These are phyloP conservation scores for Bujurquina vittata DNA, from an alignment of 2,113 vertebrate genomes.

Conservation along the genomic window DNA sequence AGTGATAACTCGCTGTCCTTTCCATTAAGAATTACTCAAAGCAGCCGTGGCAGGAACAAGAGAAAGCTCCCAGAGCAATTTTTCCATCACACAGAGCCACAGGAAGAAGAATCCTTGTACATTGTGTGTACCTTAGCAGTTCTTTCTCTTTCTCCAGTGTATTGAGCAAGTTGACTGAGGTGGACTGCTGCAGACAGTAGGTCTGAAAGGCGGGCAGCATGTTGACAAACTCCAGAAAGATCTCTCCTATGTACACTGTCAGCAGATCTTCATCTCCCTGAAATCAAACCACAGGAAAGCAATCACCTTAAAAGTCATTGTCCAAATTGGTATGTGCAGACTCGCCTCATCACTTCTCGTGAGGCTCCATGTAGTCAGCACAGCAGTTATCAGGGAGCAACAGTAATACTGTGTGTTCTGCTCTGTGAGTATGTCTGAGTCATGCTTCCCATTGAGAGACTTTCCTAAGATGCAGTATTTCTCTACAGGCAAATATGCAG, in stretches of 20 bases:
- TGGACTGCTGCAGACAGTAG: slow-evolving; percentile 93
- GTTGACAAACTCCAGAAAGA: slow-evolving; percentile 93
- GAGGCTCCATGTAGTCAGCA: not conserved
- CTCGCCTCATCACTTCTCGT: not conserved
- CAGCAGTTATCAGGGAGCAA: not conserved
- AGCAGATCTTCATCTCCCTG: slow-evolving; percentile 90
- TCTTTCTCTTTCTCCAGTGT: slow-evolving; percentile 93
- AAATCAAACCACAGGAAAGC: slow-evolving; percentile 27
- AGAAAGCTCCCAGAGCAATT: slow-evolving; percentile 37
- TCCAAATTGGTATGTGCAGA: not conserved
- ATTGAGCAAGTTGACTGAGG: slow-evolving; percentile 90
- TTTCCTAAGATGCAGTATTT: not conserved
- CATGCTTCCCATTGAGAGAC: not conserved
- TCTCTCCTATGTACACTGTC: slow-evolving; percentile 89
- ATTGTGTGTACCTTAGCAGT: slow-evolving; percentile 84
- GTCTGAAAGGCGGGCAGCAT: slow-evolving; percentile 95
- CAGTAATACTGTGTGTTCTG: not conserved
- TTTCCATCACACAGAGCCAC: slow-evolving; percentile 4
- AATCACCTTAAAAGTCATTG: not conserved
- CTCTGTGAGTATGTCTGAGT: not conserved
- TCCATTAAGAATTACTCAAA: slow-evolving; percentile 61
- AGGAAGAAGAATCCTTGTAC: not conserved
- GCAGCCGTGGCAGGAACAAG: slow-evolving; percentile 34
- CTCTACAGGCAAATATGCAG: not conserved
- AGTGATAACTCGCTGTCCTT: slow-evolving; percentile 66